Conservation (phyloP, 1,140 invertebrate genomes). For the Stegodyphus mimosarum region DNA sequence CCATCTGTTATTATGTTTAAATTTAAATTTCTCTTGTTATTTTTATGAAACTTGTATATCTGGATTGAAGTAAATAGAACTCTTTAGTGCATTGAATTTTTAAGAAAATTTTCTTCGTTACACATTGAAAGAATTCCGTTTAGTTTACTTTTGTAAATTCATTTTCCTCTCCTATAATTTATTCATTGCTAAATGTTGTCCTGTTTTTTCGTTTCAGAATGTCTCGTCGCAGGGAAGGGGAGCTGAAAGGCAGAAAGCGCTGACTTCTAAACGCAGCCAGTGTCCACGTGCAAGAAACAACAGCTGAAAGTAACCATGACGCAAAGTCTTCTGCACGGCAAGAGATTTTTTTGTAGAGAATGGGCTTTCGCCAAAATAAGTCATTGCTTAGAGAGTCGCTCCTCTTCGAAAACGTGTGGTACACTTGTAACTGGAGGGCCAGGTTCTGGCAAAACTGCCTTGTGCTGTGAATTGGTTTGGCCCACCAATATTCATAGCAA, state of each 20-base stretch:
- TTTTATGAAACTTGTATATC: too few relatives aligned
- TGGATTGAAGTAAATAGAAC: too few relatives aligned
- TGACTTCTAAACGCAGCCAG: conserved; percentile 17
- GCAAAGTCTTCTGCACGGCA: conserved; percentile 68
- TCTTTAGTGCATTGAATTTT: too few relatives aligned
- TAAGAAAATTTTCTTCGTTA: too few relatives aligned
- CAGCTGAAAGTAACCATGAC: conserved; percentile 53
- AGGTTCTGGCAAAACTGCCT: conserved; percentile 82
- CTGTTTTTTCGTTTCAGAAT: conserved; percentile 34
- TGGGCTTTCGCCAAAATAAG: conserved; percentile 96
- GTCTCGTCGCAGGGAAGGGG: conserved; percentile 8
- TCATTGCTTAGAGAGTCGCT: conserved; percentile 82
- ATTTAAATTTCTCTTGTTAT: too few relatives aligned
- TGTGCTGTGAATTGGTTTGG: conserved; percentile 85
- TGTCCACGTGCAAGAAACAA: not conserved
- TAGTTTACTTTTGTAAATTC: too few relatives aligned
- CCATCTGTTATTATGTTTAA: too few relatives aligned
- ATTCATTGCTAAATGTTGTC: too few relatives aligned
- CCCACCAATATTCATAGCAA: conserved; percentile 81
- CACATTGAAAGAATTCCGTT: too few relatives aligned
- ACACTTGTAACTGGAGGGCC: conserved; percentile 83
- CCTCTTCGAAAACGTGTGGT: conserved; percentile 79
- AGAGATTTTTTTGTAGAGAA: conserved; percentile 84
- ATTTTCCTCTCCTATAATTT: too few relatives aligned
- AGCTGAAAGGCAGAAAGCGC: conserved; percentile 57